Conservation (phyloP, 2,888 invertebrate genomes). For the Sisyra nigra region DNA sequence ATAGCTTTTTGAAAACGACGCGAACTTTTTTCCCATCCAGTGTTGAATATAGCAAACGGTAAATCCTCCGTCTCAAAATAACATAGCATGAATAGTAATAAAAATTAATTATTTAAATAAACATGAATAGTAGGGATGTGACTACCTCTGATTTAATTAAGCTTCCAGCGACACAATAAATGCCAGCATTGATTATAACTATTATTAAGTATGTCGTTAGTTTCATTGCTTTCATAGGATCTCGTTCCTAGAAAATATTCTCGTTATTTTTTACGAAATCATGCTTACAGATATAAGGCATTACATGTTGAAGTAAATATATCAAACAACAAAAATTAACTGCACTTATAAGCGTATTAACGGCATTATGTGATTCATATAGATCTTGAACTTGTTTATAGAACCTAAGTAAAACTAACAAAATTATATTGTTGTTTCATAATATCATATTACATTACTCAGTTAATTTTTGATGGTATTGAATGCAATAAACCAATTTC, state of each 20-base stretch:
- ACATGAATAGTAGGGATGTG: not conserved
- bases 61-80: not conserved
- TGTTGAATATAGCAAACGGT: not conserved
- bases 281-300: no score
- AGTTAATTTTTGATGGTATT: constrained; percentile 2
- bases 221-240: not conserved
- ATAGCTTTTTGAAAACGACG: not conserved
- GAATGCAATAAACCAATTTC: constrained; percentile 2
- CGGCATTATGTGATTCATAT: not conserved
- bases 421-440: not conserved
- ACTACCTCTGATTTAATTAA: not conserved
- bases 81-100: not conserved
- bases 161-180: not conserved
- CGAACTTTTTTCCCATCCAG: not conserved
- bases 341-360: not conserved
- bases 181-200: not conserved
- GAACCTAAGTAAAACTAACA: not conserved
- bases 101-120: no score
- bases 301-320: not conserved
- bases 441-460: not conserved
- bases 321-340: not conserved
- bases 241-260: not conserved
- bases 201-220: not conserved
- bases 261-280: no score
- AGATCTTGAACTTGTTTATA: not conserved